Base-by-base conservation (phyloP, 30 jellyfish, hydroid and myxozoan genomes). In the Cassiopea xamachana region DNA sequence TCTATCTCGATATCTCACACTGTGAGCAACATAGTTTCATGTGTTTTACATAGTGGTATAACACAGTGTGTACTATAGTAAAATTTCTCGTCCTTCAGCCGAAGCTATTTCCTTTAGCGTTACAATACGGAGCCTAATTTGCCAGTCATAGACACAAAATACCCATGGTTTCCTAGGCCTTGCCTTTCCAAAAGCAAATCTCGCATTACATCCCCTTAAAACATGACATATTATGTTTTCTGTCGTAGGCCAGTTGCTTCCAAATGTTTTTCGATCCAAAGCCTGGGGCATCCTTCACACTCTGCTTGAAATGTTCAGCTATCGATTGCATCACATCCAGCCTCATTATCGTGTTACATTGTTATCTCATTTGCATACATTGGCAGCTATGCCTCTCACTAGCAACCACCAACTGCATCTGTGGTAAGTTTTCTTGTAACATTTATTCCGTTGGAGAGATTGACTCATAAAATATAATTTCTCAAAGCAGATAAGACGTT, bases 271-370 rank as follows among this genome's bases (percentile, higher is more conserved):
- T 64, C 84, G 84, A 44, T 89, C 97, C n/a, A 84, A 96, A 89
- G 99, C 99, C 18, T 96, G 99, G 99, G 97, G 97, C 45, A 89
- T 96, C 10, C 92, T 96, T 69, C 99, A 96, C 85, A 92, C 98
- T 14, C 91, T 96, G 43, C 89, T 92, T 48, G 99, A 96, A 78
- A 96, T 96, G 99, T 96, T 96, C 87, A 92, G 98, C 82, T 91
- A 96, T 79, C 92, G 99, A 60, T 84, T 96, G 80, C 99, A 91
- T 89, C 99, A 96, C 76, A 96, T 96, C 61, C 99, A 96, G 93
- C 94, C 99, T 77, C 96, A 96, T 62, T 96, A 96, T 76, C 97
- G 99, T 74, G 96, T 92, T 68, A 92, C 93, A 7, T 80, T 96
- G 77, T 83, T 96, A 87, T 92, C 98, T 82, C 96, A 92, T 89